Conservation (phyloP, 2,113 vertebrate genomes). For the Podilymbus podiceps region DNA sequence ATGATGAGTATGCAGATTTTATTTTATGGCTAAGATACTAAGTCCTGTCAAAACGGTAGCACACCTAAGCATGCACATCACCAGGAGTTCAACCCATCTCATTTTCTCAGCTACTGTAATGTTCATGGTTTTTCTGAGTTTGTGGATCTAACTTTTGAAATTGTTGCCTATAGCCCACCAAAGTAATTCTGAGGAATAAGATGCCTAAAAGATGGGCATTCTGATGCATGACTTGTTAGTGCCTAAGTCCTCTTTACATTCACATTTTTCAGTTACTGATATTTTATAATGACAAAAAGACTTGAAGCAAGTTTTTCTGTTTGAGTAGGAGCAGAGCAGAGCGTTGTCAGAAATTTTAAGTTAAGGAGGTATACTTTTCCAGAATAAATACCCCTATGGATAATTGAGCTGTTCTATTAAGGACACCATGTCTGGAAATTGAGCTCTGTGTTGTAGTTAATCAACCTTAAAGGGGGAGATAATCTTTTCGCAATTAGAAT, state of each 20-base stretch:
- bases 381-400: background rate
- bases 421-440: background rate
- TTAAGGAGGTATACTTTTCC: background rate
- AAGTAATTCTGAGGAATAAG: background rate
- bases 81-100: background rate
- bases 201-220: background rate
- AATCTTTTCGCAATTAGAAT: constrained; percentile 22
- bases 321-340: background rate
- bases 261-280: background rate
- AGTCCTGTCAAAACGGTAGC: background rate
- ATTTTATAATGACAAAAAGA: background rate
- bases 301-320: background rate
- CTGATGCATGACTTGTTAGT: background rate
- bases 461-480: constrained; percentile 1
- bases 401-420: constrained; percentile 12
- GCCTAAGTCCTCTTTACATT: background rate
- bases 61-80: background rate
- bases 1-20: background rate
- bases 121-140: background rate
- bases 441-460: constrained; percentile 16
- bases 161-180: background rate
- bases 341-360: background rate
- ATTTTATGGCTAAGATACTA: background rate
- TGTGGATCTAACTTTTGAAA: background rate
- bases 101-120: background rate